phyloP scores from a whole-genome alignment of 2,888 invertebrate genomes.

The Acronicta alni region DNA sequence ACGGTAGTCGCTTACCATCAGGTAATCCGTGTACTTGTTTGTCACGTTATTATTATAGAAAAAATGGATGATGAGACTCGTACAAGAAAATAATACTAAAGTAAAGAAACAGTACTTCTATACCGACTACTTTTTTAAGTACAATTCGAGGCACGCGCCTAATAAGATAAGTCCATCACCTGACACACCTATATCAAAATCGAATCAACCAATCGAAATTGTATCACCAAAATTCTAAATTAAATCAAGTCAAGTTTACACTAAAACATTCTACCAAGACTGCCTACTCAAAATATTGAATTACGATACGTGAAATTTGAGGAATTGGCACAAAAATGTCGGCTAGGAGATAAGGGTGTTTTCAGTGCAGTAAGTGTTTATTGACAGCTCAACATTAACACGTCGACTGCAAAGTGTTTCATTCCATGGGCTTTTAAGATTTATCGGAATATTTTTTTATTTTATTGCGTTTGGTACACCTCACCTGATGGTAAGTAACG shows the following conservation, averaged over 20 bases:
- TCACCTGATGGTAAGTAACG: no score
- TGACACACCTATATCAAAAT: neutral
- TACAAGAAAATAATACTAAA: no score
- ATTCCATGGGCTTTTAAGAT: no score
- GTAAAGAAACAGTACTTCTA: no score
- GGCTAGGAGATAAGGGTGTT: conserved; percentile 6
- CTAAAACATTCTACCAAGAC: conserved; percentile 1
- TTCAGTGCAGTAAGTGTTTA: conserved; percentile 22
- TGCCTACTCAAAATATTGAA: conserved; percentile 20
- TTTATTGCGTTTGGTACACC: no score
- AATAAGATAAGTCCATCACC: neutral
- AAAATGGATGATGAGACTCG: no score
- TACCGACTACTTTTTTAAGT: no score
- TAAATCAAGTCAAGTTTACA: conserved; percentile 23
- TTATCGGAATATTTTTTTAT: neutral
- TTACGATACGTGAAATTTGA: conserved; percentile 4
- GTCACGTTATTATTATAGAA: no score
- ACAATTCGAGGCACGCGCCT: no score
- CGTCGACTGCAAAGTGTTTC: conserved; percentile 1
- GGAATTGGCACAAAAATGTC: conserved; percentile 11
- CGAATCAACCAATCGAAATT: conserved; percentile 16
- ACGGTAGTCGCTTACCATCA: no score
- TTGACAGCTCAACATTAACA: conserved; percentile 28
- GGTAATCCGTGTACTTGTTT: no score
- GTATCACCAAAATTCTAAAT: conserved; percentile 19